Conservation (phyloP, 2,113 vertebrate species). For the Gobius niger region DNA sequence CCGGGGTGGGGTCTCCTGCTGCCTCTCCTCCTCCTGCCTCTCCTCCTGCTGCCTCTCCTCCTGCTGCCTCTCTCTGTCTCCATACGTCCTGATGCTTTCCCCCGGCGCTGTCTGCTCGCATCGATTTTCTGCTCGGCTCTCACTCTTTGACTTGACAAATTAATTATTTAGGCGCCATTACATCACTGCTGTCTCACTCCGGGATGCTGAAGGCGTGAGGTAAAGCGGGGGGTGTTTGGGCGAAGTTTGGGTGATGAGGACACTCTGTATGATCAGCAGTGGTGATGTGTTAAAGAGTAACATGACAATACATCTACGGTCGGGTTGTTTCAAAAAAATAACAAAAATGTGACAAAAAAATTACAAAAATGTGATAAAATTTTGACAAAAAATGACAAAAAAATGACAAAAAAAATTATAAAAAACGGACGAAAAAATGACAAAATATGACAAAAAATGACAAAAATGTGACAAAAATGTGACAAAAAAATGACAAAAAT, state of each 20-base stretch:
- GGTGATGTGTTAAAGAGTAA: neutral
- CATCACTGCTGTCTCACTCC: constrained; percentile 62
- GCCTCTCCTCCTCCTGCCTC: constrained; percentile 43
- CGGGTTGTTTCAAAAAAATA: too few relatives aligned
- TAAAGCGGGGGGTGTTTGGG: neutral
- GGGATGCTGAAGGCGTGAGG: neutral
- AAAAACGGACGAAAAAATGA: too few relatives aligned
- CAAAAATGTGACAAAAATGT: too few relatives aligned
- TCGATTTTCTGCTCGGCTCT: constrained; percentile 60
- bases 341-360: too few relatives aligned
- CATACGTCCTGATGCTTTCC: constrained; percentile 1
- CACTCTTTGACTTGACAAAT: constrained; percentile 67
- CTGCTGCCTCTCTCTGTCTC: constrained; percentile 30
- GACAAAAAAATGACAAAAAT: too few relatives aligned
- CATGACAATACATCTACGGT: too few relatives aligned
- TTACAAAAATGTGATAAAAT: too few relatives aligned
- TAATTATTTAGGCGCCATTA: constrained; percentile 77
- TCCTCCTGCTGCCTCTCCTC: constrained; percentile 28
- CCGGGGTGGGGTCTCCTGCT: constrained; percentile 56
- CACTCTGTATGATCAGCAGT: neutral
- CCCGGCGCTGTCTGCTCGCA: constrained; percentile 21
- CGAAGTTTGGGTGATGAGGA: constrained; percentile 15
- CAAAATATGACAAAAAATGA: too few relatives aligned
- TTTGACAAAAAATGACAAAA: too few relatives aligned
- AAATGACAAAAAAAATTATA: too few relatives aligned